Evolutionary conservation across 1,140 invertebrate species (phyloP).

Genomic region (Heliconius congener): DNA sequence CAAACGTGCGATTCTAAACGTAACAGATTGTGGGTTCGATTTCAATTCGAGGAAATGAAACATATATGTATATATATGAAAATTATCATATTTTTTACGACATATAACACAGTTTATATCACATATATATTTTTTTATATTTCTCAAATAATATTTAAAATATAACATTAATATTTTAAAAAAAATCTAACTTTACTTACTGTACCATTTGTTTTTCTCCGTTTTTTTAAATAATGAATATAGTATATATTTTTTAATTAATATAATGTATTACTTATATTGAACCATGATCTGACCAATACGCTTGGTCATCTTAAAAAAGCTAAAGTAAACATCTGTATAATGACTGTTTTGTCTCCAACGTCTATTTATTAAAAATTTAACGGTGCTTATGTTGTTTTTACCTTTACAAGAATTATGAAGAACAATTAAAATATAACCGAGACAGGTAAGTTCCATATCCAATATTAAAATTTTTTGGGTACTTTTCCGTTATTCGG

Average conservation of each 20-base stretch:
- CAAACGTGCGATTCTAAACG: too few species aligned
- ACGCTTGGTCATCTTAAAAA: neutral
- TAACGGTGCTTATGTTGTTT: conserved; percentile 15
- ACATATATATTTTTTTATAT: too few species aligned
- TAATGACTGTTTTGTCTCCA: conserved; percentile 20
- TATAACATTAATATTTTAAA: too few species aligned
- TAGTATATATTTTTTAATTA: neutral
- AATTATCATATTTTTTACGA: too few species aligned
- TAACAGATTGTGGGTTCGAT: too few species aligned
- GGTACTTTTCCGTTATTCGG: too few species aligned
- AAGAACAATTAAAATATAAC: neutral
- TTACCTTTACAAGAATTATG: neutral
- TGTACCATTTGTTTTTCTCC: neutral
- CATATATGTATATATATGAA: too few species aligned
- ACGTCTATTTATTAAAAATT: neutral
- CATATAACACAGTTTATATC: too few species aligned
- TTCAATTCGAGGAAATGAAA: too few species aligned
- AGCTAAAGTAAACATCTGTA: conserved; percentile 8
- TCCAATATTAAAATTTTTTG: neutral
- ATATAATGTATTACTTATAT: neutral
- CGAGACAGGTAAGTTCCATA: conserved; percentile 15
- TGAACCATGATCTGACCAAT: conserved; percentile 27
- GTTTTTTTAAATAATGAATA: neutral
- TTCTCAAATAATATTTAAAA: too few species aligned
- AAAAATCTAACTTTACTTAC: too few species aligned